Evolutionary conservation across 2,113 vertebrate species (phyloP).

Genomic region (Brienomyrus longianalis): DNA sequence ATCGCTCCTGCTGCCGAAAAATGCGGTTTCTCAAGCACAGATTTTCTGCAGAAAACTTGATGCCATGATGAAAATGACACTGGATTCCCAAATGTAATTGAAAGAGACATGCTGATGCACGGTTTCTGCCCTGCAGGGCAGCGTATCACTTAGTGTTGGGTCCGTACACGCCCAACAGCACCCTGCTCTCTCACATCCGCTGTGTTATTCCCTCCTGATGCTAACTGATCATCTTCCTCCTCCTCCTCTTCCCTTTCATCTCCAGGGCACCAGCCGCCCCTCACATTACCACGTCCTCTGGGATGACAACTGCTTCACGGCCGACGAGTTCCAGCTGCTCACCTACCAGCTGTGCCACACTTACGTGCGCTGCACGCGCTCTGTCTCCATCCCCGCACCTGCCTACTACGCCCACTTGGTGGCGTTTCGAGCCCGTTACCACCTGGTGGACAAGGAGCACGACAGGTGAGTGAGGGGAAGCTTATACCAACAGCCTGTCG

Average conservation of each 20-base stretch:
- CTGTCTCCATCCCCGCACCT: conserved; percentile 95
- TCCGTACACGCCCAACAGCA: not conserved
- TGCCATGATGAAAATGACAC: not conserved
- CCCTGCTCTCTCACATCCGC: not conserved
- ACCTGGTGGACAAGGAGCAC: conserved; percentile 98
- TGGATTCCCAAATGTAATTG: not conserved
- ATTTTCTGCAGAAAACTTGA: not conserved
- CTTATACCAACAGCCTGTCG: not conserved
- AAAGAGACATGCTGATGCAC: not conserved
- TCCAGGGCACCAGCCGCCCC: conserved; percentile 93
- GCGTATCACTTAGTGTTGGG: not conserved
- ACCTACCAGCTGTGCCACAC: conserved; percentile 99
- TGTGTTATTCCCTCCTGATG: not conserved
- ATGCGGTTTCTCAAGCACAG: not conserved
- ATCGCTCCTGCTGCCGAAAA: not conserved
- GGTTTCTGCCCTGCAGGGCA: not conserved
- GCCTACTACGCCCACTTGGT: conserved; percentile 98
- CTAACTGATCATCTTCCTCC: not conserved
- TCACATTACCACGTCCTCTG: conserved; percentile 98
- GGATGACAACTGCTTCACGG: conserved; percentile 98
- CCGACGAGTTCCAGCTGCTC: conserved; percentile 97
- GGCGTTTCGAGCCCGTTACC: conserved; percentile 95
- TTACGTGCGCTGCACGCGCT: conserved; percentile 95
- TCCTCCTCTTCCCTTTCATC: not conserved
- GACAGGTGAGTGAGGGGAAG: conserved; percentile 74